phyloP scores from a whole-genome alignment of 2,888 invertebrate genomes.

The Diarsia brunnea region DNA sequence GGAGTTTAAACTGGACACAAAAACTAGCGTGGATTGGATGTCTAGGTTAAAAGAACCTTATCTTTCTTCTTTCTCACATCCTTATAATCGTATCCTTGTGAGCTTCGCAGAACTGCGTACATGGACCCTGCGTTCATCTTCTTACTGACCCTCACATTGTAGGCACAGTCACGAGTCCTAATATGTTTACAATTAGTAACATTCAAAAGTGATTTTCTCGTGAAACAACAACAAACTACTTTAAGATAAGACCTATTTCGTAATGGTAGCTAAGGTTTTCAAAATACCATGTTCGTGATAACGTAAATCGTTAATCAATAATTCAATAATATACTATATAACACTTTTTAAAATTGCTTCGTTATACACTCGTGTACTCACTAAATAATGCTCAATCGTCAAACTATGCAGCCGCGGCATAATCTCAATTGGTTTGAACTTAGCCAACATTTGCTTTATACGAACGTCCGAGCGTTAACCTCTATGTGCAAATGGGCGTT shows the following conservation, averaged over 20 bases:
- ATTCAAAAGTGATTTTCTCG: no score
- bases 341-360: no score
- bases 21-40: background rate
- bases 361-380: background rate
- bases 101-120: background rate
- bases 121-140: no score
- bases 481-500: constrained; percentile 19
- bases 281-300: no score
- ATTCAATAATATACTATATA: no score
- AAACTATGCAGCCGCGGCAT: constrained; percentile 32
- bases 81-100: background rate
- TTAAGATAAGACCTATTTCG: no score
- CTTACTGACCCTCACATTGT: constrained; percentile 2
- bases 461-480: constrained; percentile 48
- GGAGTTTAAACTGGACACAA: background rate
- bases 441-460: constrained; percentile 47
- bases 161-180: no score
- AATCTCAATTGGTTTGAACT: constrained; percentile 56
- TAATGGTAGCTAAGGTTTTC: no score
- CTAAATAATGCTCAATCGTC: constrained; percentile 29
- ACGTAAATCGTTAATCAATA: no score
- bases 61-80: background rate
- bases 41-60: background rate
- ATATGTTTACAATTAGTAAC: no score
- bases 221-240: no score